These are phyloP conservation scores for Epizoanthus stellaris DNA, from an alignment of 92 coral and sea anemone genomes.

Conservation along the genomic window DNA sequence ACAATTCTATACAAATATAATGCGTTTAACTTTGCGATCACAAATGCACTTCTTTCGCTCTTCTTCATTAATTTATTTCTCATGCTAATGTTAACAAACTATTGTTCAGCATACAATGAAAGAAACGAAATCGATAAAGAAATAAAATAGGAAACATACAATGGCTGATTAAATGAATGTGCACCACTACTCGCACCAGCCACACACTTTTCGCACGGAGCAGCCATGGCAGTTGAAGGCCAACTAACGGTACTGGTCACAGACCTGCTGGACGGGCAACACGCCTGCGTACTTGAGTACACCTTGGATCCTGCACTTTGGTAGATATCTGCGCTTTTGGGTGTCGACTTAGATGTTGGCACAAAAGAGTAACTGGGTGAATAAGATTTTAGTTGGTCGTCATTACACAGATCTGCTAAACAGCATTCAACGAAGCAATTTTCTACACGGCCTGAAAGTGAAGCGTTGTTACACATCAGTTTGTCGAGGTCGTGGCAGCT, in stretches of 20 bases:
- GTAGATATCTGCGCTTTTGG: neutral
- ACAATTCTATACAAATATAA: too few species aligned
- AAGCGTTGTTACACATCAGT: constrained; percentile 10
- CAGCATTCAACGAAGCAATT: constrained; percentile 66
- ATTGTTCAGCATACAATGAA: too few species aligned
- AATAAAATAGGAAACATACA: too few species aligned
- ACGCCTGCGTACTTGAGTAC: neutral
- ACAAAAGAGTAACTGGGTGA: neutral
- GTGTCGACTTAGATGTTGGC: neutral
- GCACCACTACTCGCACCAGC: too few species aligned
- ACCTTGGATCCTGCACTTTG: neutral
- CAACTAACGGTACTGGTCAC: neutral
- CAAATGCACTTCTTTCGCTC: too few species aligned
- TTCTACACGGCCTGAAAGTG: constrained; percentile 12
- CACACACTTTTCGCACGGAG: too few species aligned
- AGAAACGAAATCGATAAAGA: too few species aligned
- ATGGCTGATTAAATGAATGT: too few species aligned
- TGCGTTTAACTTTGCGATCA: too few species aligned
- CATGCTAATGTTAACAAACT: too few species aligned
- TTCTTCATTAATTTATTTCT: too few species aligned
- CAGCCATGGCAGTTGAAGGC: neutral
- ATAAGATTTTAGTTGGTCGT: constrained; percentile 27
- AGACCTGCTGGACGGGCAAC: neutral
- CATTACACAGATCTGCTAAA: constrained; percentile 69
- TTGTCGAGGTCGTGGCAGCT: neutral